Conservation (phyloP, 2,888 invertebrate genomes). For the Platycnemis pennipes region DNA sequence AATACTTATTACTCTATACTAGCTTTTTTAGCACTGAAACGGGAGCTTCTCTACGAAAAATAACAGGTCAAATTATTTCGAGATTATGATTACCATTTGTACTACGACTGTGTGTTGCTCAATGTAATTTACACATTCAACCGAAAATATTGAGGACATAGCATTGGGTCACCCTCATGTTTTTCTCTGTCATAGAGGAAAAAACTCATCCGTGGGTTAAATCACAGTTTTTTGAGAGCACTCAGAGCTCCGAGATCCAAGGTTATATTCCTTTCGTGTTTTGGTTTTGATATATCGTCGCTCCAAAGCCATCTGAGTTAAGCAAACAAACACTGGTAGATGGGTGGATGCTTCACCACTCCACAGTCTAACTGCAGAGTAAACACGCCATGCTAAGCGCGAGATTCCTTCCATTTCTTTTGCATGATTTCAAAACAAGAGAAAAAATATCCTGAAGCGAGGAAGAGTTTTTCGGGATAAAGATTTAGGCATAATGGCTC, state of each 20-base stretch:
- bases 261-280: constrained; percentile 16
- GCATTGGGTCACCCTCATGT: no score
- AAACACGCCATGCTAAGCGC: not conserved
- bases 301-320: not conserved
- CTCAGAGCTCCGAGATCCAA: not conserved
- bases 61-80: no score
- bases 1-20: no score
- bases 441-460: no score
- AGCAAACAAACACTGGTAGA: not conserved
- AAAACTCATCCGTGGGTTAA: not conserved
- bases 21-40: no score
- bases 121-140: no score
- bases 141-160: no score
- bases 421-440: not conserved
- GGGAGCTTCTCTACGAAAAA: no score
- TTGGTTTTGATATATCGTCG: constrained; percentile 31
- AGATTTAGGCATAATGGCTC: no score
- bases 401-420: not conserved
- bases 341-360: not conserved
- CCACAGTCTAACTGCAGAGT: not conserved
- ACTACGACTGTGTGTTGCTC: no score
- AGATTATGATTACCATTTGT: no score
- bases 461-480: no score
- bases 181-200: not conserved
- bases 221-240: not conserved